Base-by-base conservation (phyloP, 2,888 invertebrate species). In the Ommatoiulus sabulosus region DNA sequence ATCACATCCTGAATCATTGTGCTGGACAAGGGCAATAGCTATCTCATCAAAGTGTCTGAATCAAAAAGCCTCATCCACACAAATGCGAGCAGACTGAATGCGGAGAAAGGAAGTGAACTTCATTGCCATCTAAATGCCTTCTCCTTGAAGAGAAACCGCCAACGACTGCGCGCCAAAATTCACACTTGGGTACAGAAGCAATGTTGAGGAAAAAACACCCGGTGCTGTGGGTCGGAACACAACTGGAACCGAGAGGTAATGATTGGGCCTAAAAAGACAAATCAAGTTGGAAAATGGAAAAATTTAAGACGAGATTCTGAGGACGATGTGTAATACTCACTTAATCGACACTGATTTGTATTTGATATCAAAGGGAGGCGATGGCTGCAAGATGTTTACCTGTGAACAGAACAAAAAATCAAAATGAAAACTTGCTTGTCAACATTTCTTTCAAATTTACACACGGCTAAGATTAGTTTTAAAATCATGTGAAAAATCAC, bases 141-240 rank as follows among this genome's bases (percentile, higher is more conserved):
- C 86, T 44, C 46, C 86, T 24, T 46, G 86, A 86, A 86, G 86
- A 12, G 86, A 86, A 86, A 86, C 86, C 6, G 86, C 86, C 48
- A 86, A 44, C 46, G 17, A 44, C 44, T 44, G 44, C 3, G 86
- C 7, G 17, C n/a, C 44, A 20, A 44, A 15, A 8, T n/a, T 15
- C n/a, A 46, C 46, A 10, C 6, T 20, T 0, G 86, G 86, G 46
- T 86, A 48, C n/a, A 86, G 17, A 8, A 86, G 44, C 86, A 86
- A 12, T 15, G 86, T 46, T 8, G 86, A 44, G 8, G 86, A 86
- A 86, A 86, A 86, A 1, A 86, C 5, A 5, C 86, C 86, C 24
- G 44, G 46, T 20, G 44, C 10, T 7, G 44, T 86, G 44, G 86
- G 86, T 10, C 44, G 44, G 48, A 86, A 86, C 2, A 46, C 2